phyloP scores from a whole-genome alignment of 2,797 vertebrate species.

The Apogon hyalosoma region DNA sequence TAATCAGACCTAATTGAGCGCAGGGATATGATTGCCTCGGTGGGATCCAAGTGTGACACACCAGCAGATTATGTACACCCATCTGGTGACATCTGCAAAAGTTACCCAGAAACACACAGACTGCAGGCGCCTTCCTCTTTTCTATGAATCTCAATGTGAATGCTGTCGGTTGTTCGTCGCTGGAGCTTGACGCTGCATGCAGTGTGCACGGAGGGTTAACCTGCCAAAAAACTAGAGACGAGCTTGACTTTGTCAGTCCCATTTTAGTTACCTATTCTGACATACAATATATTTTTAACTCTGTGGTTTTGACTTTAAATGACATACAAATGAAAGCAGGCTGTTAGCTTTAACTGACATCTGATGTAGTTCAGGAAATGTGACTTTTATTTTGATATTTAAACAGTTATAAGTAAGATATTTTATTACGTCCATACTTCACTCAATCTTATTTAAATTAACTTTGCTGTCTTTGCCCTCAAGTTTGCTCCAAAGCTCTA shows the following conservation, averaged over 20 bases:
- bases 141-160: not conserved
- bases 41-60: slow-evolving; percentile 65
- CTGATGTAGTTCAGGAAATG: not conserved
- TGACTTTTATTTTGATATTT: slow-evolving; percentile 6
- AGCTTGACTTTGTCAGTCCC: slow-evolving; percentile 1
- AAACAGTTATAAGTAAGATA: not conserved
- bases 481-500: not conserved
- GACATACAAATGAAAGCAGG: slow-evolving; percentile 3
- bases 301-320: not conserved
- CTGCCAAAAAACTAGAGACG: slow-evolving; percentile 5
- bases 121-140: slow-evolving; percentile 41
- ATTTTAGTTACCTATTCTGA: slow-evolving; percentile 11
- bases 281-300: slow-evolving; percentile 4
- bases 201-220: not conserved
- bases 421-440: not conserved
- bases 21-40: slow-evolving; percentile 49
- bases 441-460: not conserved
- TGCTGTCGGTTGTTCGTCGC: not conserved
- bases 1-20: slow-evolving; percentile 71
- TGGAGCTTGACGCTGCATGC: not conserved
- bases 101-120: slow-evolving; percentile 46
- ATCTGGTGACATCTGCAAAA: slow-evolving; percentile 54
- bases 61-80: slow-evolving; percentile 45
- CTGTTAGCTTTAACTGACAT: slow-evolving; percentile 2
- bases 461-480: not conserved